phyloP scores from a whole-genome alignment of 2,888 invertebrate species.

The Ernsta delagoae region DNA sequence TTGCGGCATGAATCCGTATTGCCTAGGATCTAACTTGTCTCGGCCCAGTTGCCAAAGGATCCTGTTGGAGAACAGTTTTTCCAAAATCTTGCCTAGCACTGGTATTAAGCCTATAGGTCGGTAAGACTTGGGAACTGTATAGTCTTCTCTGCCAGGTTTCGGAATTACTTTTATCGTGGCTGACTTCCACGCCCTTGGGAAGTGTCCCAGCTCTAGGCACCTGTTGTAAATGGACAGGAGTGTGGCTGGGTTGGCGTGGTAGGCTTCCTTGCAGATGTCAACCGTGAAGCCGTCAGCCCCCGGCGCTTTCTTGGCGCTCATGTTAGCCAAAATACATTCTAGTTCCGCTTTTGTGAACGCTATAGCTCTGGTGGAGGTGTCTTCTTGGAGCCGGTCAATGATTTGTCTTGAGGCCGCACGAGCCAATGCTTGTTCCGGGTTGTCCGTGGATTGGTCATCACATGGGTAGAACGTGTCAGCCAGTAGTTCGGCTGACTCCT shows the following conservation, averaged over 20 bases:
- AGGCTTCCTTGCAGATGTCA: constrained; percentile 31
- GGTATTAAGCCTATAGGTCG: constrained; percentile 39
- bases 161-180: constrained; percentile 29
- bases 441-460: constrained; percentile 23
- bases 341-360: constrained; percentile 16
- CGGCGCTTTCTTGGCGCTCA: constrained; percentile 39
- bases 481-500: constrained; percentile 30
- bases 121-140: constrained; percentile 33
- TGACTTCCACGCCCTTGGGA: constrained; percentile 38
- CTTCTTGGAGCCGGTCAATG: neutral
- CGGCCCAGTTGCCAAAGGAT: constrained; percentile 28
- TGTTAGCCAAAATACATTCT: neutral
- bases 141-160: constrained; percentile 24
- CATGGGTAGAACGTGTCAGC: constrained; percentile 38
- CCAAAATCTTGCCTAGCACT: constrained; percentile 38
- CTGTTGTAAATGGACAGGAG: constrained; percentile 35
- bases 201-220: constrained; percentile 33
- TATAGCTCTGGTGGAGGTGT: no score
- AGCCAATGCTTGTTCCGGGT: neutral
- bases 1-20: constrained; percentile 42
- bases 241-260: neutral
- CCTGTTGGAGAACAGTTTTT: constrained; percentile 37
- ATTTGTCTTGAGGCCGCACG: neutral
- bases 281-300: constrained; percentile 37
- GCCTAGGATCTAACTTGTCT: constrained; percentile 20